Evolutionary conservation across 2,113 vertebrate species (phyloP).

Genomic region (Morphnarchus princeps): DNA sequence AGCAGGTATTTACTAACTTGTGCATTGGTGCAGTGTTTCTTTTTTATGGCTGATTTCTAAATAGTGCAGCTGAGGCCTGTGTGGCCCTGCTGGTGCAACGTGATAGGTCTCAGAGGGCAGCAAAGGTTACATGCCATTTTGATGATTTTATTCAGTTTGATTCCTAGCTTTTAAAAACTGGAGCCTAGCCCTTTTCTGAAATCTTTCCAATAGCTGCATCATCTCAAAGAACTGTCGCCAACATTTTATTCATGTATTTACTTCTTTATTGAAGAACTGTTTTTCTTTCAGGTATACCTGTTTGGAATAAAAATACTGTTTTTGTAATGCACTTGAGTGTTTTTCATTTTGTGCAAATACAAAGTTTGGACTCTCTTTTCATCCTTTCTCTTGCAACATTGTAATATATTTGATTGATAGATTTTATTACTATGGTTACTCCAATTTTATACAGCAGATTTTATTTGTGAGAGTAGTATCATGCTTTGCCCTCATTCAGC

Average conservation of each 20-base stretch:
- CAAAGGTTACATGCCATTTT: not conserved
- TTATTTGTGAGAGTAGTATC: not conserved
- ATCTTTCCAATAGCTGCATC: not conserved
- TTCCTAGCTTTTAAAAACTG: not conserved
- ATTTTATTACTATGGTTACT: slow-evolving; percentile 29
- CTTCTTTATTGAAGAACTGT: not conserved
- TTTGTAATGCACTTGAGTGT: not conserved
- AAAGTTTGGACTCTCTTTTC: not conserved
- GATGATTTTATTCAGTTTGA: slow-evolving; percentile 3
- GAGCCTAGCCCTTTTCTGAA: not conserved
- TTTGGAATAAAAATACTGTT: not conserved
- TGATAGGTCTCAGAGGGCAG: not conserved
- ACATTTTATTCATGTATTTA: not conserved
- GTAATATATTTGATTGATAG: slow-evolving; percentile 39
- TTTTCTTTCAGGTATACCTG: not conserved
- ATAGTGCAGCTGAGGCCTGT: not conserved
- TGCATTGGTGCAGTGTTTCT: not conserved
- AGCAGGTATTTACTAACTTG: not conserved
- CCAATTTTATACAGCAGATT: not conserved
- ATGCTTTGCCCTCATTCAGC: not conserved
- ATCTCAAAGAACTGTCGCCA: not conserved
- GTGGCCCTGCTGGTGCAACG: not conserved
- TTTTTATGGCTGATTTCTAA: not conserved
- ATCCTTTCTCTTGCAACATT: not conserved
- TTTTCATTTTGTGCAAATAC: not conserved